Evolutionary conservation across 2,797 vertebrate species (phyloP), one percentile per base, ranked within the genome.

Genomic region (Benthosema pterotum): DNA sequence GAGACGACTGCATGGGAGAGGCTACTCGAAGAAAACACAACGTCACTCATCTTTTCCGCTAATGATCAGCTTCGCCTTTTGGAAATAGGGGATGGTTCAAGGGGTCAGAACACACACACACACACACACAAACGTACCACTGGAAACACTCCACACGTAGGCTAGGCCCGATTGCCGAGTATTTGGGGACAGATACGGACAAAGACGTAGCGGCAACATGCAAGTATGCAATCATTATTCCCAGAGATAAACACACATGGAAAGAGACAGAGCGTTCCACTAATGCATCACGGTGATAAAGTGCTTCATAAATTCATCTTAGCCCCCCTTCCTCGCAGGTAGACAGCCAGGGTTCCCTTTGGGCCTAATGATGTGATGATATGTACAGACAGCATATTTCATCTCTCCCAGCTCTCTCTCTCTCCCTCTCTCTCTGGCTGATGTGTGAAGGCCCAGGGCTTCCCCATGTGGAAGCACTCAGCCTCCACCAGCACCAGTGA

Each of bases 281-380:
- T 82, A 79, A 75, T 84, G 71, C 77, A 75, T 87, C 80, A 84
- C 72, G 69, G 45, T 84, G 84, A 88, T 82, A 71, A 84, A 89
- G 83, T 81, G 78, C 78, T 82, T 83, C 80, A 82, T 85, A 82
- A 86, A 88, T 91, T 85, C 82, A 83, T 88, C 80, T 14, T 60
- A 67, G 80, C 62, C n/a, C n/a, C n/a, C n/a, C n/a, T n/a, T n/a
- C n/a, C 69, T 73, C 11, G 67, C 85, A 86, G 82, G 87, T 86
- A 83, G 87, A 88, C 83, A 71, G 71, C 75, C 73, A 64, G 80
- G 72, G 65, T 75, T 87, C 88, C 81, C 83, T 82, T 78, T 72
- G 88, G 85, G 79, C 76, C 78, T 88, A 88, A 89, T 85, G 87
- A 88, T 85, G 87, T 87, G 88, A 87, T 86, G 86, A 88, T 87